Evolutionary conservation across 2,888 invertebrate genomes (phyloP).

Genomic region (Calameuta pallipes): DNA sequence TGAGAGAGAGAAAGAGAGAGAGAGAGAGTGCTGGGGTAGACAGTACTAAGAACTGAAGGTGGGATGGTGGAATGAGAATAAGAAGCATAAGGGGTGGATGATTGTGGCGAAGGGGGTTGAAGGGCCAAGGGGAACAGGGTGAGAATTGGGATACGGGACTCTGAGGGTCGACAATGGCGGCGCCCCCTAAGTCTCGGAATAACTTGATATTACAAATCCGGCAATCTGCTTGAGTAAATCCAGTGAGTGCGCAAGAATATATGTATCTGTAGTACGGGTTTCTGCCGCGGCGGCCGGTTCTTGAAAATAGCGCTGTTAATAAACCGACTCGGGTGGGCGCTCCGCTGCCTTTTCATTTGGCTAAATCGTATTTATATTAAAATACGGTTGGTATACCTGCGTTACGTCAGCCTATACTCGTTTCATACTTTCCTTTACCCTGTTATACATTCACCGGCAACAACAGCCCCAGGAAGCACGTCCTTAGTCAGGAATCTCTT

Average conservation of each 20-base stretch:
- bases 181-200: slow-evolving; percentile 20
- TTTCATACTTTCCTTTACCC: neutral
- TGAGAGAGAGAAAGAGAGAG: too few relatives aligned
- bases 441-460: neutral
- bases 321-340: slow-evolving; percentile 17
- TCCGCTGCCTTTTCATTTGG: slow-evolving; percentile 14
- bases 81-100: neutral
- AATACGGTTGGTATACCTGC: slow-evolving; percentile 4
- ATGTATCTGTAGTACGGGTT: slow-evolving; percentile 2
- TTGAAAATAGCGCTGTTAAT: slow-evolving; percentile 28
- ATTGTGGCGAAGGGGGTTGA: neutral
- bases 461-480: neutral
- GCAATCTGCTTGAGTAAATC: slow-evolving; percentile 38
- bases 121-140: neutral
- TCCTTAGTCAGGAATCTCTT: neutral
- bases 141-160: neutral
- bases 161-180: slow-evolving; percentile 9
- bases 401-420: neutral
- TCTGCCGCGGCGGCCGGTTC: neutral
- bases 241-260: slow-evolving; percentile 5
- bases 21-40: too few relatives aligned
- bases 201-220: slow-evolving; percentile 39
- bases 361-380: slow-evolving; percentile 19
- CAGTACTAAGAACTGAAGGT: neutral
- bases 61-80: neutral